Conservation (phyloP, 2,113 vertebrate species). For the Lasiurus cinereus region DNA sequence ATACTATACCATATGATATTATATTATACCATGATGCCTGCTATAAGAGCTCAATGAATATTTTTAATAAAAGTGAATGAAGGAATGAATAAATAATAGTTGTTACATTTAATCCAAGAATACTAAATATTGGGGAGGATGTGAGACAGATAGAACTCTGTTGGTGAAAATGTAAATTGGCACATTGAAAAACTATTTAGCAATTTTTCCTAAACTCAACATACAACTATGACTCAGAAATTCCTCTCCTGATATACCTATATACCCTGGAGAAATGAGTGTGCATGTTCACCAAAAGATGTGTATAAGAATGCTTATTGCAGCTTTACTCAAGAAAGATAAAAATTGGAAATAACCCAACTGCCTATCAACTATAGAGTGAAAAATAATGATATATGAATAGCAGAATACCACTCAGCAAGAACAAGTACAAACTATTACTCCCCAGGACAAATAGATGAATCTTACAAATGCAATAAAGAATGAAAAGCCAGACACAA, state of each 20-base stretch:
- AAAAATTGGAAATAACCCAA: background rate
- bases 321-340: background rate
- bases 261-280: background rate
- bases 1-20: background rate
- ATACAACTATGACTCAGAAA: background rate
- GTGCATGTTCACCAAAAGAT: background rate
- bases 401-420: background rate
- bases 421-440: background rate
- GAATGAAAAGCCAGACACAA: background rate
- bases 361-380: background rate
- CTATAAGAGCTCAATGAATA: background rate
- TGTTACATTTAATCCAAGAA: background rate
- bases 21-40: background rate
- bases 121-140: background rate
- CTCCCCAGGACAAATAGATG: background rate
- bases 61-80: background rate
- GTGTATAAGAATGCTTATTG: background rate
- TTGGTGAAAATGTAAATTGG: background rate
- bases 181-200: background rate
- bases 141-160: background rate
- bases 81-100: background rate
- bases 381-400: background rate
- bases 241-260: background rate
- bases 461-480: conserved; percentile 2
- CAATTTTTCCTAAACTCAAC: background rate